Evolutionary conservation across 2,797 vertebrate species (phyloP), one percentile per base, ranked within the genome.

Genomic region (Epinephelus coioides): DNA sequence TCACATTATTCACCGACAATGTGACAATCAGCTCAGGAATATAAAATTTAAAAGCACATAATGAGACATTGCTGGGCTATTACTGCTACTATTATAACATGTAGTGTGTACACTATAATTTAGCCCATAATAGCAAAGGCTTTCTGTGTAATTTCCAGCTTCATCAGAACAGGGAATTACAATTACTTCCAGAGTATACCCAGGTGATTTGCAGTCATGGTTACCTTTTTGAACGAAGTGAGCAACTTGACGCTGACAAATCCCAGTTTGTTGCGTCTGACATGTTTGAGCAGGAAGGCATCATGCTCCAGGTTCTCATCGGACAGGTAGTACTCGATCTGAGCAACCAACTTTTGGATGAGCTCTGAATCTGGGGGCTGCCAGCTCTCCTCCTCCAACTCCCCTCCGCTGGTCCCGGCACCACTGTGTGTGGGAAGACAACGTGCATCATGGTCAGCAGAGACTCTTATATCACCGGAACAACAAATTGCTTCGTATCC

Each of bases 151-250:
- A 11, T 76, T 51, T 44, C 17, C 13, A 69, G 34, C 50, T 23
- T 25, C 12, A 8, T 55, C 15, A 19, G 15, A 30, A 40, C 2
- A 23, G 17, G 11, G 27, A 50, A 27, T 60, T 57, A 1, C 51
- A 59, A 66, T 56, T 1, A 61, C n/a, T 54, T 44, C 5, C 17
- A 46, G 23, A 44, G 4, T 17, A 18, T n/a, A 15, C 2, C 18
- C 2, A 11, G 6, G 12, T 46, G 23, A 30, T 53, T 30, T 19
- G 62, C 51, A 69, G 23, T 50, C 38, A 50, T 15, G 11, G 21
- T 90, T 92, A 99, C 98, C 97, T 99, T 99, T 93, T 99, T 99
- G 92, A 99, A 99, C 2, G 98, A 99, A 1, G 98, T 99, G 86
- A 99, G 97, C 68, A 99, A 92, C 91, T 99, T 99, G 89, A 99